These are phyloP conservation scores for Eudyptes chrysolophus DNA, from an alignment of 2,113 vertebrate genomes.

Conservation along the genomic window DNA sequence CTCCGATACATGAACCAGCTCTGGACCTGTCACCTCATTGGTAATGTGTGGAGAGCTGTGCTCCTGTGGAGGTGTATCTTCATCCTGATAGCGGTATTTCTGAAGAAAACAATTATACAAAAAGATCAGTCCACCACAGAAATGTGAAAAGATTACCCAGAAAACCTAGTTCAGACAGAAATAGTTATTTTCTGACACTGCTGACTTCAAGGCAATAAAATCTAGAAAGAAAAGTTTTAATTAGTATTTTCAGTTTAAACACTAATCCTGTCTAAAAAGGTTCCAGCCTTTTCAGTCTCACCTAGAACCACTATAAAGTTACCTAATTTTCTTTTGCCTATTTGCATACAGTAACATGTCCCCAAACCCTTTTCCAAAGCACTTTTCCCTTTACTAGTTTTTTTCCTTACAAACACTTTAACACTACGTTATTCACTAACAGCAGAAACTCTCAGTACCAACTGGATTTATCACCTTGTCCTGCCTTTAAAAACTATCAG, in stretches of 20 bases:
- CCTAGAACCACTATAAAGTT: background rate
- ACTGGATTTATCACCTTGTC: background rate
- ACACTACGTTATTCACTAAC: background rate
- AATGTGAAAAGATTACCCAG: background rate
- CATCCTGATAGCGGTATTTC: constrained; percentile 95
- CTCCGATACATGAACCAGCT: constrained; percentile 93
- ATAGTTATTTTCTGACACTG: background rate
- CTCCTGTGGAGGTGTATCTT: constrained; percentile 87
- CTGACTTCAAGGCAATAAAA: background rate
- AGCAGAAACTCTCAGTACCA: background rate
- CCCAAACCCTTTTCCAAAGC: background rate
- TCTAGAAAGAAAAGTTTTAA: background rate
- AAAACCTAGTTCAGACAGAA: background rate
- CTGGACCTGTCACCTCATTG: constrained; percentile 82
- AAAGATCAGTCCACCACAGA: background rate
- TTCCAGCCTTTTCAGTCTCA: background rate
- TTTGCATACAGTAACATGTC: background rate
- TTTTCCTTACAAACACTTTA: background rate
- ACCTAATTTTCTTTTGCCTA: background rate
- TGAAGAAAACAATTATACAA: constrained; percentile 24
- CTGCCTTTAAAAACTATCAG: background rate
- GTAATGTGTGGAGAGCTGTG: constrained; percentile 86
- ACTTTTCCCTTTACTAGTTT: background rate
- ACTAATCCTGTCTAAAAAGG: background rate
- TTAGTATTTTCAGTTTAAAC: background rate